Evolutionary conservation across 2,113 vertebrate genomes (phyloP), one percentile per base, ranked within the genome.

Genomic region (Corythornis madagascariensis): DNA sequence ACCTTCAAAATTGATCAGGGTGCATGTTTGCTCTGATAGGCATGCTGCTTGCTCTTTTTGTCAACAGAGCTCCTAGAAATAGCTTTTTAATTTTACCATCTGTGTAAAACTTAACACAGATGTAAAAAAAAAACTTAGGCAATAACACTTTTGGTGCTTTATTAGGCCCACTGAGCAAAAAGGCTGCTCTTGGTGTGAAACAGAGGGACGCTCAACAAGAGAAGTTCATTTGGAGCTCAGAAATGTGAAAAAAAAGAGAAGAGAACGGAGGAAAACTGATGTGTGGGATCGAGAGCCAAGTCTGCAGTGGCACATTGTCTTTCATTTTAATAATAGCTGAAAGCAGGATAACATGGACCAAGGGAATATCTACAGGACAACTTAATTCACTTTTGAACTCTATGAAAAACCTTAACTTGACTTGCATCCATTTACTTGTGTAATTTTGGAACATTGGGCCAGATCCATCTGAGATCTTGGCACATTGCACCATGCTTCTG

Each of bases 381-480:
- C 15, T 79, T 69, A 60, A 76, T 42, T 61, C 35, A 42, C 53
- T 79, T 84, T 55, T 87, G 78, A 89, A 81, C 53, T 69, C 50
- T 31, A 4, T 75, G 55, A 92, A 87, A 91, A 75, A 21, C 2
- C 42, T 57, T 65, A 71, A 67, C 61, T 90, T 92, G 70, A 76
- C 71, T 88, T 88, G 38, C 42, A 87, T 87, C 45, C 84, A 91
- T 79, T 86, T 69, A 42, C 63, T 92, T 86, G 74, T 89, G 78
- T 92, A 69, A 94, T 87, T 91, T 85, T 83, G 50, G 40, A 75
- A 73, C 74, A 73, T 25, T 85, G 82, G 74, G 42, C 26, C 38
- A 79, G 89, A 79, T 72, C 59, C 87, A 87, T 29, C 42, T 53
- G 71, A 87, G 53, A 69, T 76, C 84, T 93, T 91, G 81, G 84